Percentiles rank a stretch among this genome's conserved stretches.
These are phyloP conservation scores for Synanthedon andrenaeformis DNA, from an alignment of 2,888 invertebrate species.

Conservation along the genomic window DNA sequence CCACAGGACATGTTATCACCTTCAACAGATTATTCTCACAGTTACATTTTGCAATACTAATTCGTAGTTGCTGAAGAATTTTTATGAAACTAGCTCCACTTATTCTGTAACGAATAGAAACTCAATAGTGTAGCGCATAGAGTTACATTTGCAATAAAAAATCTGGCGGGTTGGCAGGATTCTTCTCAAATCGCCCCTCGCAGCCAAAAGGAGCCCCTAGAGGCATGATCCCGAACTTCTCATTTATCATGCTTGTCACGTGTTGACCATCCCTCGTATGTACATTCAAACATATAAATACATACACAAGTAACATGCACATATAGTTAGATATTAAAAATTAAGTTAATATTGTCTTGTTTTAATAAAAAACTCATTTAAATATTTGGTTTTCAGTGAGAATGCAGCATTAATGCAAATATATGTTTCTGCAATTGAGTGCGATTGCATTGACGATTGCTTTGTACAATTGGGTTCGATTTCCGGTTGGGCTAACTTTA, in stretches of 20 bases:
- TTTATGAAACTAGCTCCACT: constrained; percentile 34
- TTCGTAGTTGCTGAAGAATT: constrained; percentile 45
- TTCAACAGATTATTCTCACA: constrained; percentile 17
- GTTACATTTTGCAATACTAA: constrained; percentile 57
- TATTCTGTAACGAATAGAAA: constrained; percentile 11
- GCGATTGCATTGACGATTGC: no score
- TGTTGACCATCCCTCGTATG: constrained; percentile 65
- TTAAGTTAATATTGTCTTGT: not conserved
- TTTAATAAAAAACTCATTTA: no score
- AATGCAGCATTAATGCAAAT: not conserved
- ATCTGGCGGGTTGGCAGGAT: constrained; percentile 30
- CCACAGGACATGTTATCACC: not conserved
- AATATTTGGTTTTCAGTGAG: constrained; percentile 1
- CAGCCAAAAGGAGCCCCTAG: constrained; percentile 55
- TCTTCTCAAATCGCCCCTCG: constrained; percentile 32
- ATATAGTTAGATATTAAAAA: not conserved
- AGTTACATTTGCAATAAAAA: constrained; percentile 21
- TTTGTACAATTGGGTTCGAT: no score
- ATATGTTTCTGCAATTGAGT: no score
- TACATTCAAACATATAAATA: constrained; percentile 39
- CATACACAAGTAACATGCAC: not conserved
- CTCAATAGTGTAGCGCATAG: constrained; percentile 17
- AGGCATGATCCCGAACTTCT: constrained; percentile 62
- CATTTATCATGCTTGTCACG: constrained; percentile 70
- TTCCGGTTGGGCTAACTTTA: no score